Percentiles rank a stretch among this genome's conserved stretches.
Evolutionary conservation across 64 coral and sea anemone genomes (phyloP).

Genomic region (Actinia equina): DNA sequence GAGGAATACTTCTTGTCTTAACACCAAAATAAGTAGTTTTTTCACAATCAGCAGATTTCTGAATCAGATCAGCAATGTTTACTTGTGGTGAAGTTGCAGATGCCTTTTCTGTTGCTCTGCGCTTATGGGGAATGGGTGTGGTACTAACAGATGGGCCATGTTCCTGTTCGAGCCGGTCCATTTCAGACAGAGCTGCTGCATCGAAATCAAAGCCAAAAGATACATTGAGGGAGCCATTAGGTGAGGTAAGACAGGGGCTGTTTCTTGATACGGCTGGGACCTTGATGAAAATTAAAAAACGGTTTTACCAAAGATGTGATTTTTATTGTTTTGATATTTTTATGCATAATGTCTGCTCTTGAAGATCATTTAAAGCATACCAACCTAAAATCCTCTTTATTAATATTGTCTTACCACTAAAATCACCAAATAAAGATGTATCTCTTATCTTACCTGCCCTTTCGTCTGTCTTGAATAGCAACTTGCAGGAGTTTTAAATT

Average conservation of each 20-base stretch:
- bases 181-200: slow-evolving; percentile 66
- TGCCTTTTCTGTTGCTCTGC: slow-evolving; percentile 1
- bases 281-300: background rate
- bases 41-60: background rate
- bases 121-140: slow-evolving; percentile 20
- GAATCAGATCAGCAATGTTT: background rate
- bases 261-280: background rate
- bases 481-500: background rate
- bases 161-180: slow-evolving; percentile 78
- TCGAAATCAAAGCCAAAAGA: slow-evolving; percentile 97
- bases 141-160: slow-evolving; percentile 12
- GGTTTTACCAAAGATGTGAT: background rate
- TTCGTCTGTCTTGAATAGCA: background rate
- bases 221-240: slow-evolving; percentile 49
- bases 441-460: background rate
- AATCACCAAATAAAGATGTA: background rate
- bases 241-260: background rate
- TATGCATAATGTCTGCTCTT: too few species aligned
- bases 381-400: too few species aligned
- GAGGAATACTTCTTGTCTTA: background rate
- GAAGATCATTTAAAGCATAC: too few species aligned
- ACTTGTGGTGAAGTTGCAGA: background rate
- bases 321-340: too few species aligned
- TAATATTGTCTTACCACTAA: background rate
- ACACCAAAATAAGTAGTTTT: background rate